phyloP scores from a whole-genome alignment of 2,888 invertebrate genomes.

The Byasa hedistus region DNA sequence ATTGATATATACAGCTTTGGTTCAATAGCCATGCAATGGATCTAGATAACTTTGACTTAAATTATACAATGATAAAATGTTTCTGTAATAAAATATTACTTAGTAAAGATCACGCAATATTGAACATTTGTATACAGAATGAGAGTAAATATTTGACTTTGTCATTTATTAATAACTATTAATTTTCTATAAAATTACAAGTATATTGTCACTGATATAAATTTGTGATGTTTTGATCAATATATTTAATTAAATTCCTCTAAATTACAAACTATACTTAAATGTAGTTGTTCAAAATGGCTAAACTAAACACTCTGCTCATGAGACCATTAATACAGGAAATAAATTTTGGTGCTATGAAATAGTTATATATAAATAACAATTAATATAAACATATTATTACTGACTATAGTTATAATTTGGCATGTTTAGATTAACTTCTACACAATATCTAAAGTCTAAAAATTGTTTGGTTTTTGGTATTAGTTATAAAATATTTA shows the following conservation, averaged over 20 bases:
- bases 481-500: conserved; percentile 55
- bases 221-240: conserved; percentile 52
- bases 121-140: conserved; percentile 30
- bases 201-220: conserved; percentile 37
- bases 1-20: conserved; percentile 60
- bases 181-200: conserved; percentile 30
- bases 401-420: conserved; percentile 41
- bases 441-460: conserved; percentile 50
- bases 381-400: conserved; percentile 35
- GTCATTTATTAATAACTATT: conserved; percentile 35
- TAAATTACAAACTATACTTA: conserved; percentile 38
- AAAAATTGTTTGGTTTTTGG: conserved; percentile 65
- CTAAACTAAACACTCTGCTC: conserved; percentile 45
- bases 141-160: conserved; percentile 36
- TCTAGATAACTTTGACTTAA: conserved; percentile 10
- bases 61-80: conserved; percentile 22
- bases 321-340: conserved; percentile 54
- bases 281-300: conserved; percentile 57
- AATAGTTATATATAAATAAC: conserved; percentile 31
- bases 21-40: conserved; percentile 55
- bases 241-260: conserved; percentile 33
- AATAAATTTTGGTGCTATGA: conserved; percentile 36
- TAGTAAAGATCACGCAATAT: conserved; percentile 24
- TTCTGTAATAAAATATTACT: conserved; percentile 25
- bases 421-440: conserved; percentile 40